These are phyloP conservation scores for Cladorhizidae sp. DNA, from an alignment of 37 sponge, comb jelly and placozoan species.

Conservation along the genomic window DNA sequence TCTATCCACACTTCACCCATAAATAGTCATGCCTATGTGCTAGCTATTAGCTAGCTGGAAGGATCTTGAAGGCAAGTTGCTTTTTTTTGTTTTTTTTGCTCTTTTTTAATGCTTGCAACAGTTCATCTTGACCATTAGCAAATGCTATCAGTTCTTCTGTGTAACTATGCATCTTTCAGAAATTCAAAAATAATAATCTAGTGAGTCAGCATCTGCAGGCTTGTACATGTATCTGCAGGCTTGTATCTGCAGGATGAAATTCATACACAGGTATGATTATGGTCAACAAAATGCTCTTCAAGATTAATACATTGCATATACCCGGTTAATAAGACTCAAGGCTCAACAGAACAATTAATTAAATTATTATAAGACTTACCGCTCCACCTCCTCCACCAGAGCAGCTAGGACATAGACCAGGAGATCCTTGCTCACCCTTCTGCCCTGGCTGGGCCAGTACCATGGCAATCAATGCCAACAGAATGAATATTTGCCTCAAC, in stretches of 20 bases:
- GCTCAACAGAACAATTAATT: not conserved
- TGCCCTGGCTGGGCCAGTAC: constrained; percentile 6
- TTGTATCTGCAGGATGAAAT: not conserved
- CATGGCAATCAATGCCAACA: not conserved
- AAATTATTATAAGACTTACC: not conserved
- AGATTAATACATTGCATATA: not conserved
- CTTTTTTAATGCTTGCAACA: no score
- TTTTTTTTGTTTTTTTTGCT: no score
- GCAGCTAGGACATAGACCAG: constrained; percentile 33
- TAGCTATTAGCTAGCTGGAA: no score
- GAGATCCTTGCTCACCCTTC: constrained; percentile 22
- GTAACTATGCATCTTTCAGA: no score
- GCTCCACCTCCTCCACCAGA: constrained; percentile 16
- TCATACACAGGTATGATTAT: not conserved
- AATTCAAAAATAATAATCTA: no score
- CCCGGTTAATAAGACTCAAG: not conserved
- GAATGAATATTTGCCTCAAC: not conserved
- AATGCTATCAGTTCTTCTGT: no score
- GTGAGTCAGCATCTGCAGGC: no score
- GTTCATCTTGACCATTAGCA: no score
- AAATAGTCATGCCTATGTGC: no score
- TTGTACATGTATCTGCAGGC: not conserved
- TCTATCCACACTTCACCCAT: no score
- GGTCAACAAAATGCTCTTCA: not conserved
- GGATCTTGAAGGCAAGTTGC: no score